These are phyloP conservation scores for Microcaecilia unicolor DNA, from an alignment of 2,797 vertebrate species.

Conservation along the genomic window DNA sequence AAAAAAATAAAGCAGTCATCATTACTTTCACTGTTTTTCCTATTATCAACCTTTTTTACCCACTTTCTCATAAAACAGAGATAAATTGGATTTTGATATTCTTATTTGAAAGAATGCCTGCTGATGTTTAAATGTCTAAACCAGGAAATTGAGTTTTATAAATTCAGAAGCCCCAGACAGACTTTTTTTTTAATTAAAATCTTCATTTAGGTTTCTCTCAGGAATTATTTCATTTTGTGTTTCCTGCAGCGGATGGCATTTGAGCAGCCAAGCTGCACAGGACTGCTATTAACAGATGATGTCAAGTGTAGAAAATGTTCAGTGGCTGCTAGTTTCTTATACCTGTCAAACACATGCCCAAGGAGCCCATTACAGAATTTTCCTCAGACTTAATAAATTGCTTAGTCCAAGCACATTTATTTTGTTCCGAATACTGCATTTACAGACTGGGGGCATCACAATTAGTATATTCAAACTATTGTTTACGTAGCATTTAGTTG, in stretches of 20 bases:
- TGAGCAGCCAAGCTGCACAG: constrained; percentile 4
- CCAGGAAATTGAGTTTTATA: neutral
- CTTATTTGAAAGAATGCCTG: neutral
- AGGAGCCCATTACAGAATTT: constrained; percentile 4
- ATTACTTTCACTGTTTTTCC: too few relatives aligned
- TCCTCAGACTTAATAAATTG: neutral
- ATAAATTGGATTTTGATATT: too few relatives aligned
- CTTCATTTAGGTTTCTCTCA: neutral
- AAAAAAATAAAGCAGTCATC: too few relatives aligned
- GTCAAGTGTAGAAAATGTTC: constrained; percentile 6
- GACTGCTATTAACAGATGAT: constrained; percentile 3
- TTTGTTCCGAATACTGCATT: neutral
- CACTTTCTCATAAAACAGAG: too few relatives aligned
- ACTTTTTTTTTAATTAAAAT: constrained; percentile 2
- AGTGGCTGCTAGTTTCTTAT: constrained; percentile 4
- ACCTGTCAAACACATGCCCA: constrained; percentile 7
- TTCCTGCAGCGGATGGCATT: constrained; percentile 2
- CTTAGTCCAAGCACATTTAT: neutral
- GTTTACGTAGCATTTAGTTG: neutral
- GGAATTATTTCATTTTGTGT: neutral
- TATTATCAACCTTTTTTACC: too few relatives aligned
- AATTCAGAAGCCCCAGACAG: neutral
- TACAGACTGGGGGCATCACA: neutral
- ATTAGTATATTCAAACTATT: neutral
- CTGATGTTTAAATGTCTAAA: neutral